These are phyloP conservation scores for Scaptomyza graminum DNA, from an alignment of 1,140 invertebrate species.

Conservation along the genomic window DNA sequence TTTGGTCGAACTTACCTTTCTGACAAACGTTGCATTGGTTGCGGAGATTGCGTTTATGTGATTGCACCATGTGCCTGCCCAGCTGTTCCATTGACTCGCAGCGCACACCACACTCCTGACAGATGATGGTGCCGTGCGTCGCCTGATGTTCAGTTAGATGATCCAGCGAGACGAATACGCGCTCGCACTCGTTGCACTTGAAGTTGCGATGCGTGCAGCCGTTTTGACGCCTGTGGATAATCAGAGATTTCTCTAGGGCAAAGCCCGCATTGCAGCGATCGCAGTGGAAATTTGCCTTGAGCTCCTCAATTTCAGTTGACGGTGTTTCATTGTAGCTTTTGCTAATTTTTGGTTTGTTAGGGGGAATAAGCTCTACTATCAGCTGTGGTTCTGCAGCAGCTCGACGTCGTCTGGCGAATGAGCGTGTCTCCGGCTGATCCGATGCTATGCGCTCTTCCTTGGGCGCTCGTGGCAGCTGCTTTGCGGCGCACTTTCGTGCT, in stretches of 20 bases:
- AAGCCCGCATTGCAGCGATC: constrained; percentile 78
- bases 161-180: constrained; percentile 85
- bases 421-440: neutral
- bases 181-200: constrained; percentile 68
- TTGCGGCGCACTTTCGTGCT: constrained; percentile 45
- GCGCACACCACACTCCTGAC: constrained; percentile 75
- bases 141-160: constrained; percentile 83
- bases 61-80: constrained; percentile 82
- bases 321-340: neutral
- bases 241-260: constrained; percentile 66
- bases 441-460: neutral
- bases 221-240: constrained; percentile 62
- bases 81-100: constrained; percentile 83
- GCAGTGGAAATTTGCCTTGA: constrained; percentile 63
- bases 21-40: constrained; percentile 86
- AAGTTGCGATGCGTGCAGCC: constrained; percentile 72
- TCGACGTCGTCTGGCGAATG: constrained; percentile 25
- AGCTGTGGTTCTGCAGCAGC: constrained; percentile 22
- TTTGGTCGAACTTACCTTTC: constrained; percentile 82
- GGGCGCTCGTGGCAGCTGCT: constrained; percentile 1
- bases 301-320: constrained; percentile 14
- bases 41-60: constrained; percentile 85
- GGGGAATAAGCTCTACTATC: neutral
- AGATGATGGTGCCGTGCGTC: constrained; percentile 57
- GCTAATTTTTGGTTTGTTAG: constrained; percentile 16